These are phyloP conservation scores for Ennomos erosarius DNA, from an alignment of 2,888 invertebrate species.

Conservation along the genomic window DNA sequence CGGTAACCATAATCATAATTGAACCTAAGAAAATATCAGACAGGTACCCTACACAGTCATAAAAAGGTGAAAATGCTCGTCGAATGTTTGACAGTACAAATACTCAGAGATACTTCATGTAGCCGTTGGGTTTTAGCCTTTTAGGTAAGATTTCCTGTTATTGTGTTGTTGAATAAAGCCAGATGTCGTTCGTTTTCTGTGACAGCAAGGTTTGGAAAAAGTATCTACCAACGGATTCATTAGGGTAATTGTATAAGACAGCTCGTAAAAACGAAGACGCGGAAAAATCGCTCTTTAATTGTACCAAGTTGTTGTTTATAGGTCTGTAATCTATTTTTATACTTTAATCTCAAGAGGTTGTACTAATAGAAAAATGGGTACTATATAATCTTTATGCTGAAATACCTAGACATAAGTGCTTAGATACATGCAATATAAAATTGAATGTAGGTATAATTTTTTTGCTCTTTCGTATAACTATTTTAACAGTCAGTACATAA, in stretches of 20 bases:
- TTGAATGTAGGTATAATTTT: too few species aligned
- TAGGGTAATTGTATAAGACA: conserved; percentile 49
- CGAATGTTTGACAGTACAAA: too few species aligned
- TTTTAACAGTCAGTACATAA: too few species aligned
- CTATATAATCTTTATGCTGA: too few species aligned
- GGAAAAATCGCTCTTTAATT: conserved; percentile 11
- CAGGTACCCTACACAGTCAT: too few species aligned
- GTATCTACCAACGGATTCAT: conserved; percentile 49
- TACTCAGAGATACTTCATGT: background rate
- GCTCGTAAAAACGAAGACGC: conserved; percentile 30
- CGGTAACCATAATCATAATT: too few species aligned
- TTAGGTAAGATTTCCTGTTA: conserved; percentile 51
- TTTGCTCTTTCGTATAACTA: too few species aligned
- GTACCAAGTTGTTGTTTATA: background rate
- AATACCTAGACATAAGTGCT: too few species aligned
- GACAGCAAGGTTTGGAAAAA: conserved; percentile 43
- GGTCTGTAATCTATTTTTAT: background rate
- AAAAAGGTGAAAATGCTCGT: too few species aligned
- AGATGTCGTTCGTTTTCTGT: conserved; percentile 48
- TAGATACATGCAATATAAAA: too few species aligned
- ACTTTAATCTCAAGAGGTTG: conserved; percentile 4
- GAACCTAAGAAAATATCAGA: too few species aligned
- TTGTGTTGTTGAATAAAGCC: conserved; percentile 51
- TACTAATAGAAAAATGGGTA: background rate
- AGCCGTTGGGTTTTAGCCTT: conserved; percentile 7